phyloP scores from a whole-genome alignment of 2,888 invertebrate genomes.

The Sphaerophoria taeniata region DNA sequence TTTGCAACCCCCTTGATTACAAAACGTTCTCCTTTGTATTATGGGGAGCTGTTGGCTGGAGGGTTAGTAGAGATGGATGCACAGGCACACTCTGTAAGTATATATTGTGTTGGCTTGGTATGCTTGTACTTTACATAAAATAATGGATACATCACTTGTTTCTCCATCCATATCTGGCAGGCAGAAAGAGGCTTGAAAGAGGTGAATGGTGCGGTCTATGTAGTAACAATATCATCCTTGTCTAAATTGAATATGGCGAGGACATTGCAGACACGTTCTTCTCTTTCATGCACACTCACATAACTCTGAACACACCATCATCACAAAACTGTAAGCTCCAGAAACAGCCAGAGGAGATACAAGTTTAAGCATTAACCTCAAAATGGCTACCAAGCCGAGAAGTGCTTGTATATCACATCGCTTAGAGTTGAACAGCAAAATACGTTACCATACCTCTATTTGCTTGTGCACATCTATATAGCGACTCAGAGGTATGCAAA shows the following conservation, averaged over 20 bases:
- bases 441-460: constrained; percentile 37
- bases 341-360: constrained; percentile 41
- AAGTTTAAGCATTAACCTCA: constrained; percentile 76
- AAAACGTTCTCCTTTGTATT: constrained; percentile 8
- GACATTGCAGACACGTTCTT: constrained; percentile 74
- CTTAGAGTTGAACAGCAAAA: constrained; percentile 56
- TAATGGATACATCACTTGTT: constrained; percentile 74
- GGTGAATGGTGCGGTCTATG: constrained; percentile 34
- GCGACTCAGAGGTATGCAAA: background rate
- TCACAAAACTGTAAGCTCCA: background rate
- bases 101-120: constrained; percentile 56
- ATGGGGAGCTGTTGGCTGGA: constrained; percentile 7
- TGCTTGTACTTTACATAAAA: constrained; percentile 74
- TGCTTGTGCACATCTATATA: background rate
- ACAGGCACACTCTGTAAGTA: constrained; percentile 27
- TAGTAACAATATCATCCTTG: constrained; percentile 71
- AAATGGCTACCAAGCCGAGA: constrained; percentile 75
- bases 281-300: constrained; percentile 65
- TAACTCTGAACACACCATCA: background rate
- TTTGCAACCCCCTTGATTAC: constrained; percentile 42
- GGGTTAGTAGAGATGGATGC: constrained; percentile 44
- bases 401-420: constrained; percentile 70
- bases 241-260: constrained; percentile 71
- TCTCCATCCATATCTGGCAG: constrained; percentile 57
- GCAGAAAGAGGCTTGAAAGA: background rate